Percentiles rank a stretch among this genome's conserved stretches.
Conservation (phyloP, 1,140 invertebrate species). For the Zaprionus camerounensis region DNA sequence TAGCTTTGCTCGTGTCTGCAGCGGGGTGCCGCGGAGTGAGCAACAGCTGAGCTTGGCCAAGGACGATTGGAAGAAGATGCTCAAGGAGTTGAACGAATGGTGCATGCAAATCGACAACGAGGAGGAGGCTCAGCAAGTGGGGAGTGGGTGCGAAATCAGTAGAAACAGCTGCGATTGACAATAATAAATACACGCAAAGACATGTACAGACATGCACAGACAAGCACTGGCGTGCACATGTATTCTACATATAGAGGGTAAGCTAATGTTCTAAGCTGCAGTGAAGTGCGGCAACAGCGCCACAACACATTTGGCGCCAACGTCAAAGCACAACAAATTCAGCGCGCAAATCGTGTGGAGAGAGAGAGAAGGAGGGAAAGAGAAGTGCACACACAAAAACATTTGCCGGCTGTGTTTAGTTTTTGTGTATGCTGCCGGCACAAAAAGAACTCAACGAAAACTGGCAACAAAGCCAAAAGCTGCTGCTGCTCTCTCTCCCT, state of each 20-base stretch:
- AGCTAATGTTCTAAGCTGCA: conserved; percentile 33
- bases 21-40: background rate
- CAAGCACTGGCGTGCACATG: conserved; percentile 1
- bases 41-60: background rate
- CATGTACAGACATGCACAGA: conserved; percentile 1
- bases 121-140: background rate
- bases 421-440: conserved; percentile 68
- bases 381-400: conserved; percentile 39
- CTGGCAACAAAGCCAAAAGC: conserved; percentile 57
- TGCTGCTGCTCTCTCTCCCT: conserved; percentile 17
- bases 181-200: conserved; percentile 4
- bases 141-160: background rate
- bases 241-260: background rate
- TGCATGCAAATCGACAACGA: conserved; percentile 12
- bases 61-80: conserved; percentile 18
- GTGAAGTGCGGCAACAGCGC: conserved; percentile 66
- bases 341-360: conserved; percentile 19
- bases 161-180: background rate
- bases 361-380: conserved; percentile 11
- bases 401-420: conserved; percentile 76
- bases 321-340: conserved; percentile 62
- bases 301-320: conserved; percentile 70
- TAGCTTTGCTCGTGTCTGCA: background rate
- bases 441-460: conserved; percentile 65
- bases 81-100: conserved; percentile 25